phyloP scores from a whole-genome alignment of 2,797 vertebrate species.

The Pangasius mekongensis region DNA sequence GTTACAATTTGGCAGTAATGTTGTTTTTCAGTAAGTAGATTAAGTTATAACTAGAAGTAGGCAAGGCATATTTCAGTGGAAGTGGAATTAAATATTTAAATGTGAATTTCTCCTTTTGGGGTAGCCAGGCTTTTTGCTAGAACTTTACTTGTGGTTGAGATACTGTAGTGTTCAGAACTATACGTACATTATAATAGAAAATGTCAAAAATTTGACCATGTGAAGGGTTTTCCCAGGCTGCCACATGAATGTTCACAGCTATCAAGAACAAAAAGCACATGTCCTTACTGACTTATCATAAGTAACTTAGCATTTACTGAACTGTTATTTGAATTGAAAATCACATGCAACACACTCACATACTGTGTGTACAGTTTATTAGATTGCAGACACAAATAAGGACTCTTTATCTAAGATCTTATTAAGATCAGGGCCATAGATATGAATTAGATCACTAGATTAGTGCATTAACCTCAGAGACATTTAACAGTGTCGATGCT shows the following conservation, averaged over 20 bases:
- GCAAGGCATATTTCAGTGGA: not conserved
- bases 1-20: not conserved
- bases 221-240: not conserved
- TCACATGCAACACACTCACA: not conserved
- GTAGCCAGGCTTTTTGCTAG: no score
- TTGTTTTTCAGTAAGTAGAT: not conserved
- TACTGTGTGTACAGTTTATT: not conserved
- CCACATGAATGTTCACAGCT: not conserved
- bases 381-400: not conserved
- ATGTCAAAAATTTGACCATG: not conserved
- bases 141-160: no score
- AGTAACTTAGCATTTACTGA: not conserved
- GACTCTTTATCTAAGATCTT: not conserved
- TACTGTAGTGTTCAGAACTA: no score
- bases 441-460: not conserved
- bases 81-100: not conserved
- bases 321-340: not conserved
- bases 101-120: no score
- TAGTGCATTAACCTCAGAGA: not conserved
- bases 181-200: not conserved
- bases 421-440: not conserved
- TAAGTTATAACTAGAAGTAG: not conserved
- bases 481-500: not conserved
- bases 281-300: not conserved
- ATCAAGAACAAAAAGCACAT: not conserved